A percentile compares a stretch with the other conserved stretches of the same genome.
Evolutionary conservation across 2,113 vertebrate species (phyloP).

Genomic region (Leptobrachium ailaonicum): DNA sequence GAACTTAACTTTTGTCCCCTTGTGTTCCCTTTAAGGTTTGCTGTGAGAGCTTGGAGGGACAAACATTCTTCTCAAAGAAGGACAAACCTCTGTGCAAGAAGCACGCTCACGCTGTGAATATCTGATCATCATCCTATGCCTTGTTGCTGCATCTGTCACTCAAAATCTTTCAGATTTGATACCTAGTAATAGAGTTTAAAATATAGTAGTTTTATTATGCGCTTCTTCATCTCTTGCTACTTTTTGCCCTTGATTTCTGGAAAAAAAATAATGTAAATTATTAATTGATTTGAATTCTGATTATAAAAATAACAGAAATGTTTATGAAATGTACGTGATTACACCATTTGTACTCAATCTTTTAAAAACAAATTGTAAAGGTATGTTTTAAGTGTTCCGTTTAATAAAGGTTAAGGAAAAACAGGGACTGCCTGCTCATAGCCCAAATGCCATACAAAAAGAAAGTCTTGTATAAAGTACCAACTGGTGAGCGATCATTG

Average conservation of each 20-base stretch:
- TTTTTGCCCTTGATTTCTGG: neutral
- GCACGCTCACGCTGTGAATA: slow-evolving; percentile 84
- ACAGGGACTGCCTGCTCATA: too few species aligned
- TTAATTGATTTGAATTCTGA: too few species aligned
- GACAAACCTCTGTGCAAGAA: slow-evolving; percentile 95
- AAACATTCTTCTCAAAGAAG: slow-evolving; percentile 93
- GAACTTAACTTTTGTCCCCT: neutral
- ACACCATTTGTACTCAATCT: too few species aligned
- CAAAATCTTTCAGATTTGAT: neutral
- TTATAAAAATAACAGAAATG: too few species aligned
- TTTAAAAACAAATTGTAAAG: too few species aligned
- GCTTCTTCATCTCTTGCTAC: neutral
- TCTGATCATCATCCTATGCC: slow-evolving; percentile 63
- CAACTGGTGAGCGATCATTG: too few species aligned
- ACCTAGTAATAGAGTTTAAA: neutral
- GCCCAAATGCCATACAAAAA: too few species aligned
- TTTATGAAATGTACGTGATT: too few species aligned
- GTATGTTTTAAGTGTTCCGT: too few species aligned
- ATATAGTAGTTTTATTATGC: neutral
- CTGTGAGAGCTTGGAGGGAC: slow-evolving; percentile 84
- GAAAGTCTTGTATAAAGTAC: too few species aligned
- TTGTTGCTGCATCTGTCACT: neutral
- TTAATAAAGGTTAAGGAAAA: too few species aligned
- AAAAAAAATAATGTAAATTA: too few species aligned
- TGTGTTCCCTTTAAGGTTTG: slow-evolving; percentile 75